Evolutionary conservation across 2,113 vertebrate genomes (phyloP).

Genomic region (Melozone crissalis): DNA sequence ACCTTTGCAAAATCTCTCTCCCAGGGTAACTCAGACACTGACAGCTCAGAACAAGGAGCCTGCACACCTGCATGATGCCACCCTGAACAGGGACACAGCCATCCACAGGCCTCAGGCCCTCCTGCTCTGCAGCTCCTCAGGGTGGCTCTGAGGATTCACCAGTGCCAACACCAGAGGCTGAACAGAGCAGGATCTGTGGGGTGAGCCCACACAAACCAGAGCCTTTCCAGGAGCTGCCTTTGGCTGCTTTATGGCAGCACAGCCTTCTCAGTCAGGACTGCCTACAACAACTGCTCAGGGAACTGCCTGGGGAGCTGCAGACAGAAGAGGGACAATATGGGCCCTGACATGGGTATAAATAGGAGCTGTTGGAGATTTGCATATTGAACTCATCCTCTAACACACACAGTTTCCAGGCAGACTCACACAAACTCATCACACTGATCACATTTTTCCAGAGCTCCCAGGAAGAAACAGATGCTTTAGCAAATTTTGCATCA

Average conservation of each 20-base stretch:
- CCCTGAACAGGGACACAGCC: background rate
- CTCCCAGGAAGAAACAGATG: constrained; percentile 20
- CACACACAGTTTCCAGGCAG: constrained; percentile 18
- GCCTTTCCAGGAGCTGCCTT: background rate
- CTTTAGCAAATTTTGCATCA: constrained; percentile 2
- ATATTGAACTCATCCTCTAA: background rate
- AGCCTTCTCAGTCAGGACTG: background rate
- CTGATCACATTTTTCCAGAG: background rate
- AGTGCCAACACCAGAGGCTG: fast-evolving
- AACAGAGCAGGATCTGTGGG: background rate
- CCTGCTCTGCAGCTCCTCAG: background rate
- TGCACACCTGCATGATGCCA: background rate
- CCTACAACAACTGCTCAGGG: background rate
- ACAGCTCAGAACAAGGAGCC: background rate
- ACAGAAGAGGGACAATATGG: background rate
- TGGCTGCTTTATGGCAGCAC: background rate
- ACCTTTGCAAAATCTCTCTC: background rate
- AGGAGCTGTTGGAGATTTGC: background rate
- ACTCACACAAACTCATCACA: background rate
- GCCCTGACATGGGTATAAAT: background rate
- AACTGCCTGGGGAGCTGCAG: background rate
- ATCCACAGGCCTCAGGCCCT: background rate
- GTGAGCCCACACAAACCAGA: background rate
- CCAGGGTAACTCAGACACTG: background rate
- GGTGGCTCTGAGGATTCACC: background rate